Evolutionary conservation across 2,888 invertebrate genomes (phyloP).

Genomic region (Electrophaes corylata): DNA sequence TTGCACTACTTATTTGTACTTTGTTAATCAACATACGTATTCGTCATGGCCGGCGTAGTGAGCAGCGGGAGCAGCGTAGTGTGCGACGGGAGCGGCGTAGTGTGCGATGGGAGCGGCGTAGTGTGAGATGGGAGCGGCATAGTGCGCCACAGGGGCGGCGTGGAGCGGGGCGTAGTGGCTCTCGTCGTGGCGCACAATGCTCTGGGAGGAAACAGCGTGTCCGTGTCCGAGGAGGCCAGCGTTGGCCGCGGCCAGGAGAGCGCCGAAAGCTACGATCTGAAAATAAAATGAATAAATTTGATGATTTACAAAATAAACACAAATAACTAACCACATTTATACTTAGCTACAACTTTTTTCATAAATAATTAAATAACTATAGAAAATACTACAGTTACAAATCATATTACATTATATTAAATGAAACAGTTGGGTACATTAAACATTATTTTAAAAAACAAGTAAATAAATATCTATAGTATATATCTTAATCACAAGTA

Average conservation of each 20-base stretch:
- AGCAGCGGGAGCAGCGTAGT: slow-evolving; percentile 46
- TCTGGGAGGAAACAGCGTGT: slow-evolving; percentile 67
- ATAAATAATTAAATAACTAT: too few species aligned
- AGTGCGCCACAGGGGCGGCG: slow-evolving; percentile 44
- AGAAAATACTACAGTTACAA: too few species aligned
- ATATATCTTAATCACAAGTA: too few species aligned
- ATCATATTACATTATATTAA: too few species aligned
- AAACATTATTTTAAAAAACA: too few species aligned
- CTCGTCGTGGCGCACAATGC: slow-evolving; percentile 67
- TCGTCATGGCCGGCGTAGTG: slow-evolving; percentile 50
- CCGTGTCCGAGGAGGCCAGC: slow-evolving; percentile 66
- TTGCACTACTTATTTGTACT: too few species aligned
- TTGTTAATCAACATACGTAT: slow-evolving; percentile 41
- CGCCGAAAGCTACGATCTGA: slow-evolving; percentile 72
- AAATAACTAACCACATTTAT: not conserved
- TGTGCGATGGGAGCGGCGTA: slow-evolving; percentile 45
- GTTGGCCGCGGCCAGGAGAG: slow-evolving; percentile 69
- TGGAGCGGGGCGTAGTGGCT: slow-evolving; percentile 43
- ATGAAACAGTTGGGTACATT: too few species aligned
- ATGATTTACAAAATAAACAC: too few species aligned
- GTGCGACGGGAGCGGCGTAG: slow-evolving; percentile 43
- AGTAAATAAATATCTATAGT: too few species aligned
- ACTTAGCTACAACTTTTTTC: too few species aligned
- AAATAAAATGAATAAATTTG: slow-evolving; percentile 1
- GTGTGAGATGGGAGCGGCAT: slow-evolving; percentile 47